A percentile compares a stretch with the other conserved stretches of the same genome.
Conservation (phyloP, 1,140 invertebrate species). For the Caenorhabditis inopinata region DNA sequence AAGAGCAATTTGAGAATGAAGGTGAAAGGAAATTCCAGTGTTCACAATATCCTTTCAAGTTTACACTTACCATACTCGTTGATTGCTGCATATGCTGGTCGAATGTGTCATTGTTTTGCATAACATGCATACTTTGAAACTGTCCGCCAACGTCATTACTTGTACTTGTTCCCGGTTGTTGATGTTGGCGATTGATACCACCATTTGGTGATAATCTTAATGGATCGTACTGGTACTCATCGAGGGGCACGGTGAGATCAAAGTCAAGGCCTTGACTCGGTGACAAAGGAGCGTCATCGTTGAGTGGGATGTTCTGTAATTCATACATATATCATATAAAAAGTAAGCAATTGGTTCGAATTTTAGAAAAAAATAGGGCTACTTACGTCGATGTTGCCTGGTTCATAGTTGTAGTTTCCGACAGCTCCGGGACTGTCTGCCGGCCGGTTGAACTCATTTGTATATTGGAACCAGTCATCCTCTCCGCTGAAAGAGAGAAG, state of each 20-base stretch:
- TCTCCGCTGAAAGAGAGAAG: background rate
- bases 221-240: background rate
- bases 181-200: background rate
- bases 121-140: background rate
- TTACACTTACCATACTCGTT: background rate
- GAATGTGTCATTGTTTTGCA: background rate
- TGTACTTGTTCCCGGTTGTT: background rate
- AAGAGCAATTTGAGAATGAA: no score
- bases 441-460: background rate
- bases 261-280: background rate
- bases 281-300: background rate
- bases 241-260: background rate
- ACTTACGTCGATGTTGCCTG: slow-evolving; percentile 5
- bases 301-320: slow-evolving; percentile 5
- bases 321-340: no score
- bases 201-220: background rate
- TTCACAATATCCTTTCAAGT: no score
- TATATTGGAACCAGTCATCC: background rate
- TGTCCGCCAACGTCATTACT: background rate
- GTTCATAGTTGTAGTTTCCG: background rate
- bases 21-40: no score
- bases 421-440: background rate
- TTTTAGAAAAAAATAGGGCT: no score
- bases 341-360: no score
- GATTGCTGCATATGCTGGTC: slow-evolving; percentile 5